Conservation (phyloP, 1,140 invertebrate genomes). For the Conus ventricosus region DNA sequence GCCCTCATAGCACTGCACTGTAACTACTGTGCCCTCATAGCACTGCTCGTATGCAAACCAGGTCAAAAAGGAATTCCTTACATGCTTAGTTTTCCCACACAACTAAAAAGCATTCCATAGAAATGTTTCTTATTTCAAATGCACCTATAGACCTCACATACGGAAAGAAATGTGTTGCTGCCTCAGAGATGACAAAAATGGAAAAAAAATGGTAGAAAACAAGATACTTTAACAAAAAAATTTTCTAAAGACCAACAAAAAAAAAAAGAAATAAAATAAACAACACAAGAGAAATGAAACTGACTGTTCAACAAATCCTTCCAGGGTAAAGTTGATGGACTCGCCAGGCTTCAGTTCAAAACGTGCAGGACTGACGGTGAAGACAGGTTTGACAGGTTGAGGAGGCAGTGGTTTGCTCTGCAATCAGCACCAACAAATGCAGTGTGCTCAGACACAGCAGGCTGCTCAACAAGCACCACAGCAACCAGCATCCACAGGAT, state of each 20-base stretch:
- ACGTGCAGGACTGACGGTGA: constrained; percentile 69
- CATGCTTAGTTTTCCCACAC: too few species aligned
- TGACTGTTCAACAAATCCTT: constrained; percentile 70
- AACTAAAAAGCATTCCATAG: too few species aligned
- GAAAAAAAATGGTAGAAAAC: too few species aligned
- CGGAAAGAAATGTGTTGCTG: too few species aligned
- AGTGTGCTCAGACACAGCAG: background rate
- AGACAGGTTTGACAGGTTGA: constrained; percentile 62
- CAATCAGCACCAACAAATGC: constrained; percentile 24
- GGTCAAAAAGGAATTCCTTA: too few species aligned
- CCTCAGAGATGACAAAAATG: too few species aligned
- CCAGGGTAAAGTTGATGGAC: constrained; percentile 64
- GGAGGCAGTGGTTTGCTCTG: constrained; percentile 61
- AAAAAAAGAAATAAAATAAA: background rate
- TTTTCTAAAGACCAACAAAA: background rate
- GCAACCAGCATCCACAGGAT: too few species aligned
- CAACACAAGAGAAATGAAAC: background rate
- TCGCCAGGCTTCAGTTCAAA: constrained; percentile 73
- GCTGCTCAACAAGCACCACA: background rate
- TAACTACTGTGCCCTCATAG: too few species aligned
- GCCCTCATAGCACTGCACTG: too few species aligned
- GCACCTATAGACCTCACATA: too few species aligned
- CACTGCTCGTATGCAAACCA: too few species aligned
- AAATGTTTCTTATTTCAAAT: too few species aligned
- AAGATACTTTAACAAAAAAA: background rate